These are phyloP conservation scores for Tangara arthus DNA, from an alignment of 2,797 vertebrate genomes.

Conservation along the genomic window DNA sequence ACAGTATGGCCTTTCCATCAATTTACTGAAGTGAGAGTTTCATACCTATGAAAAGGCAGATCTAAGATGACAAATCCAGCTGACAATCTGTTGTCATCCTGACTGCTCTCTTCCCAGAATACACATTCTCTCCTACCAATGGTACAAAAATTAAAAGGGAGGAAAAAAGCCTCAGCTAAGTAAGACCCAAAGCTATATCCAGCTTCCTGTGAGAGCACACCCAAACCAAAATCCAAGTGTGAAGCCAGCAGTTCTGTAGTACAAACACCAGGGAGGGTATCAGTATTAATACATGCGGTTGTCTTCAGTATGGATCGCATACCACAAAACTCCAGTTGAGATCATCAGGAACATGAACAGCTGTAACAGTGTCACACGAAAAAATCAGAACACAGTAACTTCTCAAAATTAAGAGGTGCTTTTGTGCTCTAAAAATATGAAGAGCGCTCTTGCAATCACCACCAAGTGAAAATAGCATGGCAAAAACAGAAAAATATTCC, in stretches of 20 bases:
- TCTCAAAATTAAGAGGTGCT: not conserved
- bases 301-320: not conserved
- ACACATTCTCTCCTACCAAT: not conserved
- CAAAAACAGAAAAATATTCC: not conserved
- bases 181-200: not conserved
- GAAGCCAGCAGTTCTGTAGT: not conserved
- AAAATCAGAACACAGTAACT: not conserved
- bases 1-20: not conserved
- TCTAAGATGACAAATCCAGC: not conserved
- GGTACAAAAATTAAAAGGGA: not conserved
- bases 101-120: not conserved
- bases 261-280: not conserved
- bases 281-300: not conserved
- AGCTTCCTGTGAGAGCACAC: not conserved
- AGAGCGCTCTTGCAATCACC: not conserved
- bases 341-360: not conserved
- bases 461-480: not conserved
- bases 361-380: not conserved
- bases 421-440: not conserved
- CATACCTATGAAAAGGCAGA: not conserved
- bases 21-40: not conserved
- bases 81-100: not conserved
- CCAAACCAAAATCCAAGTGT: fast-evolving
- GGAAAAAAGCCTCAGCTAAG: not conserved
- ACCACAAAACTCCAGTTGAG: not conserved